phyloP scores from a whole-genome alignment of 2,113 vertebrate species.

The Elanus axillaris region DNA sequence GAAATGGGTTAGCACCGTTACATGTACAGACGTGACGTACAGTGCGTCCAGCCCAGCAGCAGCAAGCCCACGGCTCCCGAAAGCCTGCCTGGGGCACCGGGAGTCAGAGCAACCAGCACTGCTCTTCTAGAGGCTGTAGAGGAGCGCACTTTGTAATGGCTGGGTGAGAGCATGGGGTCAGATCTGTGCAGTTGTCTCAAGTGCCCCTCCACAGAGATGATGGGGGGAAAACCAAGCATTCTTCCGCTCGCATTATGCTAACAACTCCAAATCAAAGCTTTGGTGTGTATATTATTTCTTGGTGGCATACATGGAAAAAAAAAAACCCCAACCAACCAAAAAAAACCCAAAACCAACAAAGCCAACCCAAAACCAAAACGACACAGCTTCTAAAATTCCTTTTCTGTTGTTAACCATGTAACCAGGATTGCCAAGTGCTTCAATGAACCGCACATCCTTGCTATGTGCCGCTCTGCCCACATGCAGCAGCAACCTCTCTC shows the following conservation, averaged over 20 bases:
- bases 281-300: neutral
- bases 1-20: neutral
- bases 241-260: neutral
- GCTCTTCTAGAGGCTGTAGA: neutral
- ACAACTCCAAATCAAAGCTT: neutral
- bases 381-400: neutral
- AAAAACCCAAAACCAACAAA: neutral
- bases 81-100: neutral
- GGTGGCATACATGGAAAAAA: neutral
- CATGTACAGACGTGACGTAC: neutral
- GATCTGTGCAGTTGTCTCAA: neutral
- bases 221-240: neutral
- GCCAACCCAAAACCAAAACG: no score
- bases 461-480: slow-evolving; percentile 17
- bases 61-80: slow-evolving; percentile 1
- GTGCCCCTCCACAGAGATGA: neutral
- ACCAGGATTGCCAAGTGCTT: slow-evolving; percentile 4
- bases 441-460: slow-evolving; percentile 21
- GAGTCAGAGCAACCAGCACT: neutral
- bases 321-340: no score
- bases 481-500: slow-evolving; percentile 14
- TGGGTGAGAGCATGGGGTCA: neutral
- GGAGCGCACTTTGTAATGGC: neutral
- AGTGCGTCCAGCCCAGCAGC: neutral
- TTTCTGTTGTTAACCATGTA: neutral